A percentile compares a stretch with the other conserved stretches of the same genome.
Conservation (phyloP, 2,113 vertebrate genomes). For the Cololabis saira region DNA sequence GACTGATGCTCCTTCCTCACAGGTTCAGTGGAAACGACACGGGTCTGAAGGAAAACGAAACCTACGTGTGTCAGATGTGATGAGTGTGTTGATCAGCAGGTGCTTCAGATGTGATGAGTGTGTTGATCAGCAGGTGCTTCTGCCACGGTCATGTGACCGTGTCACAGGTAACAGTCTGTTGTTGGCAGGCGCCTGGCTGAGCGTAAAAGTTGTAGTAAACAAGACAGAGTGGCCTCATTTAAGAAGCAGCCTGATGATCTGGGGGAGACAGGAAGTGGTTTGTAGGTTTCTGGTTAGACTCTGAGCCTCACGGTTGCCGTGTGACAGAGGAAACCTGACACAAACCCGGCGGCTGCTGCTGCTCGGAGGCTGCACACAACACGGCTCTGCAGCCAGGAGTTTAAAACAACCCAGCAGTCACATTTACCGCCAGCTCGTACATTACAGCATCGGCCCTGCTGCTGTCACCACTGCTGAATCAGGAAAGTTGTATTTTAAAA, state of each 20-base stretch:
- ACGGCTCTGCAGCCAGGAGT: not conserved
- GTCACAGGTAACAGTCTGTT: not conserved
- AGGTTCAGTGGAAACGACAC: not conserved
- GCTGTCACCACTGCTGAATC: too few species aligned
- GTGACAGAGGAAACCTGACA: slow-evolving; percentile 3
- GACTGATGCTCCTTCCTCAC: not conserved
- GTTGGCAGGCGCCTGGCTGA: not conserved
- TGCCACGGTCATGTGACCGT: slow-evolving; percentile 3
- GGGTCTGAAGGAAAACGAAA: too few species aligned
- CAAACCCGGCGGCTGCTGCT: not conserved
- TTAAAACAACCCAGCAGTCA: not conserved
- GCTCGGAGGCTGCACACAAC: not conserved
- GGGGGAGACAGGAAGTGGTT: slow-evolving; percentile 77
- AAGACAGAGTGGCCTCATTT: slow-evolving; percentile 57
- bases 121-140: not conserved
- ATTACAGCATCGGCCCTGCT: too few species aligned
- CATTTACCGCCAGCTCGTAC: too few species aligned
- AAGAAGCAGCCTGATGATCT: slow-evolving; percentile 44
- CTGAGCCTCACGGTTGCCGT: slow-evolving; percentile 54
- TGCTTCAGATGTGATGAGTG: not conserved
- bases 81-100: not conserved
- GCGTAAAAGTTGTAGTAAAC: slow-evolving; percentile 3
- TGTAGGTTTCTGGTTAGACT: slow-evolving; percentile 67
- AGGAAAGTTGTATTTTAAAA: too few species aligned
- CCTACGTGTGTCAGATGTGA: too few species aligned